Base-by-base conservation (phyloP, 2,113 vertebrate species). In the Datnioides undecimradiatus region DNA sequence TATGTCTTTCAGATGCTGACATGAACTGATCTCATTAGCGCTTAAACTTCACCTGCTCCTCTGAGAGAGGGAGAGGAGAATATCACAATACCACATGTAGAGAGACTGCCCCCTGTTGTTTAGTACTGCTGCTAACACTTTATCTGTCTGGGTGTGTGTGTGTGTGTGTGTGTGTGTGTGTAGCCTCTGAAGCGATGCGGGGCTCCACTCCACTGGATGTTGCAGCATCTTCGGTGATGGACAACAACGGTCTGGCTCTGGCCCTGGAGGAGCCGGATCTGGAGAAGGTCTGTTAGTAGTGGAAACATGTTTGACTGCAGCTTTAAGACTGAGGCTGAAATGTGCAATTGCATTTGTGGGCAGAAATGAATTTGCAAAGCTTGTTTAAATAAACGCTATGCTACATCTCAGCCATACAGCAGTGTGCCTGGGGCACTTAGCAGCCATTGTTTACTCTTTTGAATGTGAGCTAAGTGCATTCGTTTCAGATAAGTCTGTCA, bases 141-240 rank as follows among this genome's bases (percentile, higher is more conserved):
- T 17, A 41, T 86, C 17, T 60, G 59, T 59, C 41, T 82, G 25
- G 63, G 46, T 57, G 2, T 49, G 14, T 49, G 31, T 62, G 33
- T 75, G 8, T 59, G 33, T 69, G 54, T 57, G 34, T 72, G 59
- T 80, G 57, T 68, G 36, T 73, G 33, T 65, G 33, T 82, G 25
- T 81, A 99, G 98, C 98, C 0, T 99, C 97, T 88, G 96, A 97
- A 19, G 96, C 97, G 0, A 99, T 99, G 98, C 96, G 98, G 66
- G 98, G 98, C 73, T 99, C 97, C 0, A 99, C 98, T 51, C 98
- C 98, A 0, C 91, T 99, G 40, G 98, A 99, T 80, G 97, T 99
- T 55, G 98, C 98, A 68, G 98, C 98, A 4, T 97, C 98, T 57
- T 99, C 98, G 5, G 97, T 99, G 73, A 99, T 99, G 98, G 98